These are phyloP conservation scores for Leptarthrus brevirostris DNA, from an alignment of 2,888 invertebrate species.

Conservation along the genomic window DNA sequence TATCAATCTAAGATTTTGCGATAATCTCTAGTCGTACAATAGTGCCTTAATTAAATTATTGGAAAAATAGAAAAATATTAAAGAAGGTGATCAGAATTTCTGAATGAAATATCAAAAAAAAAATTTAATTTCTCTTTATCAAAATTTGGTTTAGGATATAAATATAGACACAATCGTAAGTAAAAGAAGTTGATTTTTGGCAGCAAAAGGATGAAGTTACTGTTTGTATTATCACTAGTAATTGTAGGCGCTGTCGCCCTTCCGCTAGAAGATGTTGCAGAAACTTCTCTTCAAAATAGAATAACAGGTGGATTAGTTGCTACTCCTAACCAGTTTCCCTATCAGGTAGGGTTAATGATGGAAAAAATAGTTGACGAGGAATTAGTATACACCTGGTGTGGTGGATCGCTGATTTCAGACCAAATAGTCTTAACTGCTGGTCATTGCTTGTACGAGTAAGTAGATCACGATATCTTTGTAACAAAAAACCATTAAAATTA, in stretches of 20 bases:
- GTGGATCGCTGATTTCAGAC: constrained; percentile 17
- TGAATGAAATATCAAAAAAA: no score
- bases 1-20: no score
- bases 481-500: not conserved
- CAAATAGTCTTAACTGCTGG: constrained; percentile 15
- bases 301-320: constrained; percentile 26
- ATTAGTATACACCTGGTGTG: constrained; percentile 21
- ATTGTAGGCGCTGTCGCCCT: not conserved
- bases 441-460: constrained; percentile 52
- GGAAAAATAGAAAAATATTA: no score
- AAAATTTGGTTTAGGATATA: no score
- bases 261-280: not conserved
- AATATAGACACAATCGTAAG: not conserved
- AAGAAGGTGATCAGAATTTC: no score
- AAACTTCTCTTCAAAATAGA: not conserved
- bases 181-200: constrained; percentile 7
- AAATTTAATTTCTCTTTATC: no score
- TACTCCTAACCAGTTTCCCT: constrained; percentile 22
- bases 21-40: no score
- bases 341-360: constrained; percentile 17
- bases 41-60: no score
- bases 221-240: not conserved
- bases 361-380: not conserved
- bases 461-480: not conserved
- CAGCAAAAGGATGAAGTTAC: not conserved